Conservation (phyloP, 2,888 invertebrate species). For the Gordius sp. region DNA sequence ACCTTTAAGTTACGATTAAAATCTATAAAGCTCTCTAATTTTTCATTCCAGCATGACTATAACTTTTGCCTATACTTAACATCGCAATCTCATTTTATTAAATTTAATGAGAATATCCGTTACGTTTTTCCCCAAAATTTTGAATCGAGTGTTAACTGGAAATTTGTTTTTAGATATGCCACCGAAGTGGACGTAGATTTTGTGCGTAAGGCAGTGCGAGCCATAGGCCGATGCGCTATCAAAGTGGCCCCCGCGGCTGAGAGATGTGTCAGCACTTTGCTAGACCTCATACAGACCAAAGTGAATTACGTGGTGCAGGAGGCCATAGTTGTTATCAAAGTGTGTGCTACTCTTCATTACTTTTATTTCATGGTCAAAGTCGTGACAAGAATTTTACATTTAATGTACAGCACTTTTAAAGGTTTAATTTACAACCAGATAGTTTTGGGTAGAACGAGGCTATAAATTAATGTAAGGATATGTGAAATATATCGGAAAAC, state of each 20-base stretch:
- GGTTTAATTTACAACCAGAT: neutral
- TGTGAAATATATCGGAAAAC: too few species aligned
- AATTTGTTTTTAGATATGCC: constrained; percentile 39
- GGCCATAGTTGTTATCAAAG: constrained; percentile 91
- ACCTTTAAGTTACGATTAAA: too few species aligned
- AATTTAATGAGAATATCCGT: too few species aligned
- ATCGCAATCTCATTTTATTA: too few species aligned
- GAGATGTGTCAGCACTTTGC: constrained; percentile 76
- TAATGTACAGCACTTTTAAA: neutral
- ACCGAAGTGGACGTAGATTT: constrained; percentile 99
- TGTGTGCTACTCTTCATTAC: too few species aligned
- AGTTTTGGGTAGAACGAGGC: too few species aligned
- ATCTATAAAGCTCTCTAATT: too few species aligned
- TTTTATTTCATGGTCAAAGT: constrained; percentile 12
- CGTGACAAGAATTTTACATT: neutral
- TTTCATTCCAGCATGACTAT: too few species aligned
- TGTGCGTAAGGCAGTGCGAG: constrained; percentile 87
- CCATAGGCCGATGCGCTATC: constrained; percentile 92
- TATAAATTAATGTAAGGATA: too few species aligned
- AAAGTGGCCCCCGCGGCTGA: constrained; percentile 93
- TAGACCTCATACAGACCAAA: constrained; percentile 94
- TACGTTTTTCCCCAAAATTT: too few species aligned
- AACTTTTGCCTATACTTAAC: too few species aligned
- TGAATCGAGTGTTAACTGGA: too few species aligned
- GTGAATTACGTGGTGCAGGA: constrained; percentile 98